These are phyloP conservation scores for Alcis repandata DNA, from an alignment of 2,888 invertebrate species.

Conservation along the genomic window DNA sequence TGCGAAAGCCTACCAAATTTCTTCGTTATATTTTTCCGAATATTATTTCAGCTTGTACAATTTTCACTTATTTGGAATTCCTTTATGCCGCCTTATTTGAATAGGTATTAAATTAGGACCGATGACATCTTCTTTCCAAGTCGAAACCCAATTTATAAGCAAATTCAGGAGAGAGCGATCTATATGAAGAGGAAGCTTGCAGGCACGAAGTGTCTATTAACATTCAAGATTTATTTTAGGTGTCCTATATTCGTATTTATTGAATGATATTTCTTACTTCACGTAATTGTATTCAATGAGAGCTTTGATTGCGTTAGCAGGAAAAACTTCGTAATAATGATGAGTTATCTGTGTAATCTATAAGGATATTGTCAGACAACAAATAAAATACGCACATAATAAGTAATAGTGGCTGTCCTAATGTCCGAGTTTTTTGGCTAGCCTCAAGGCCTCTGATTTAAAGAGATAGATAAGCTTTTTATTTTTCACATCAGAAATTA, in stretches of 20 bases:
- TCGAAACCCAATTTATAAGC: constrained; percentile 63
- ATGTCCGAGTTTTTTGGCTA: too few relatives aligned
- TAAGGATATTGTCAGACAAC: too few relatives aligned
- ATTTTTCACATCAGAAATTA: too few relatives aligned
- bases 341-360: too few relatives aligned
- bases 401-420: too few relatives aligned
- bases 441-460: too few relatives aligned
- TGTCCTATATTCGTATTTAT: constrained; percentile 3
- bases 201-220: constrained; percentile 30
- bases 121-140: constrained; percentile 55
- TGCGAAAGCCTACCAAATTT: constrained; percentile 20
- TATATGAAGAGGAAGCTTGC: constrained; percentile 34
- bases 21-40: constrained; percentile 12
- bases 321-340: not conserved
- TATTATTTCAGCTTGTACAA: constrained; percentile 37
- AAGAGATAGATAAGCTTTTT: too few relatives aligned
- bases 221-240: constrained; percentile 23
- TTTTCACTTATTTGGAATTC: constrained; percentile 52
- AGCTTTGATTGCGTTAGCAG: not conserved
- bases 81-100: constrained; percentile 50
- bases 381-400: too few relatives aligned
- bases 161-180: constrained; percentile 52
- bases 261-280: constrained; percentile 8
- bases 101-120: constrained; percentile 57
- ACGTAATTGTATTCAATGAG: constrained; percentile 8